These are phyloP conservation scores for Orycteropus afer DNA, from an alignment of 2,113 vertebrate species.

Conservation along the genomic window DNA sequence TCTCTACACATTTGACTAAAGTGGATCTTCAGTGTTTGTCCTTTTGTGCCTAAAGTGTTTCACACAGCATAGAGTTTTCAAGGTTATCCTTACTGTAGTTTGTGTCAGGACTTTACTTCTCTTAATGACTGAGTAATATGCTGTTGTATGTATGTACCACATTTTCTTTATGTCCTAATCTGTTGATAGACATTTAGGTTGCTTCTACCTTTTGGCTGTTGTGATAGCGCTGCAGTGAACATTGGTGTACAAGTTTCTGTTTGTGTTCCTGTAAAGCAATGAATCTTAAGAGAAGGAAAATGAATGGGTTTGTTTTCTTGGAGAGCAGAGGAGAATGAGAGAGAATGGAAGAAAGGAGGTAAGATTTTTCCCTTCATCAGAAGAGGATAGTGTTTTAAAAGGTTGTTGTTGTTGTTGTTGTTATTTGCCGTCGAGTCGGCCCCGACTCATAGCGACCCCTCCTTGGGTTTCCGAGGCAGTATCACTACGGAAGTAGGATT, in stretches of 20 bases:
- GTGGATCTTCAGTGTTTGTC: not conserved
- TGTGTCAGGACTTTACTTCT: not conserved
- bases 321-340: not conserved
- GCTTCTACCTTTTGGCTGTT: not conserved
- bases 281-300: not conserved
- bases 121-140: not conserved
- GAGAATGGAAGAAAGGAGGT: not conserved
- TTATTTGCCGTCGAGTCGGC: no score
- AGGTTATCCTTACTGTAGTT: not conserved
- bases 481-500: no score
- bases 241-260: not conserved
- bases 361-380: not conserved
- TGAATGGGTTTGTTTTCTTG: not conserved
- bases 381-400: not conserved
- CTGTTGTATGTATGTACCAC: not conserved
- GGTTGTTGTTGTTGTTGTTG: no score
- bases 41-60: not conserved
- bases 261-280: not conserved
- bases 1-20: not conserved
- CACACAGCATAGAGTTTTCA: not conserved
- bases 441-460: no score
- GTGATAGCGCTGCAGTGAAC: not conserved
- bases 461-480: no score
- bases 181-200: not conserved
- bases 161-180: not conserved